These are phyloP conservation scores for Cinclus cinclus DNA, from an alignment of 2,113 vertebrate genomes.

Conservation along the genomic window DNA sequence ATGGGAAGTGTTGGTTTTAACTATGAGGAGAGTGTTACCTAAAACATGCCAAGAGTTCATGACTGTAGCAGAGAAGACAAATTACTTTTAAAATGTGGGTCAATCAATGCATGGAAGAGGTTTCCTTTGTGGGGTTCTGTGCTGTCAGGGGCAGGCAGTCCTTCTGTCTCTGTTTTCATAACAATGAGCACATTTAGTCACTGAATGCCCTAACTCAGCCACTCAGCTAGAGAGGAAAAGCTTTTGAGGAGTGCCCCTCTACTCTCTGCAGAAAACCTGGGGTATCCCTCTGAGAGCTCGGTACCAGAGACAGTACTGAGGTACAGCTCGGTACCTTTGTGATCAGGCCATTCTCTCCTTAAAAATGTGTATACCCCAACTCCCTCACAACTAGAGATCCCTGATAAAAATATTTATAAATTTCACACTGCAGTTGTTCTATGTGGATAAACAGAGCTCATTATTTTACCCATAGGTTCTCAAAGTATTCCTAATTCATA, in stretches of 20 bases:
- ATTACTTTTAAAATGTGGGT: neutral
- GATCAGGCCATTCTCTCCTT: neutral
- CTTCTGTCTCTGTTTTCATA: neutral
- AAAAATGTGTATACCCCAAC: neutral
- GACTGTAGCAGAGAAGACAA: neutral
- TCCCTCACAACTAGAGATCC: neutral
- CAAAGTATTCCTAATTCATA: neutral
- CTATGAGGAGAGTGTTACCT: neutral
- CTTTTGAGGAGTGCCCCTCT: neutral
- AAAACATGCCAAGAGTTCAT: neutral
- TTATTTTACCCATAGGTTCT: neutral
- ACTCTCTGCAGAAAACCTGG: neutral
- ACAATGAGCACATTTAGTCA: neutral
- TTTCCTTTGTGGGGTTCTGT: rapidly evolving
- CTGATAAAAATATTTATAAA: neutral
- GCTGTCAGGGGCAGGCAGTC: neutral
- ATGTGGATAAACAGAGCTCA: neutral
- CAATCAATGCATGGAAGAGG: neutral
- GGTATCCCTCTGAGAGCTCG: neutral
- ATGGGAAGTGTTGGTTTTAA: neutral
- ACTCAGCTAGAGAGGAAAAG: neutral
- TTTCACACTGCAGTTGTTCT: neutral
- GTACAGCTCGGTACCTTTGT: neutral
- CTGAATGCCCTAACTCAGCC: neutral
- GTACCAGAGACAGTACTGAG: neutral